A percentile compares a stretch with the other conserved stretches of the same genome.
Conservation (phyloP, 2,113 vertebrate genomes). For the Paratilapia polleni region DNA sequence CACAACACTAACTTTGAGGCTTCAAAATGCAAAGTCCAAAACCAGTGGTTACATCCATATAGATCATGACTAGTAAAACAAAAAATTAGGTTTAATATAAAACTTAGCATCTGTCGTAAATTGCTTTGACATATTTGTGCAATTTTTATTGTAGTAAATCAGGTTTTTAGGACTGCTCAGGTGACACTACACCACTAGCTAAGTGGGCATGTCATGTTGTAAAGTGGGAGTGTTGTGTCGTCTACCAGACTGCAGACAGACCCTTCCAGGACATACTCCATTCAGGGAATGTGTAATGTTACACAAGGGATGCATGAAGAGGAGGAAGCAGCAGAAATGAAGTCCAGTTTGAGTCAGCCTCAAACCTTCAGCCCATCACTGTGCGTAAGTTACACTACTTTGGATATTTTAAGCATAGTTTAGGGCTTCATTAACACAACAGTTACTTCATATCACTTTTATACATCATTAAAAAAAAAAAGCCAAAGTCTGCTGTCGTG, state of each 20-base stretch:
- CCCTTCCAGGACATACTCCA: not conserved
- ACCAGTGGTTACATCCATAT: not conserved
- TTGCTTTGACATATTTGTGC: not conserved
- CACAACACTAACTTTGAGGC: too few species aligned
- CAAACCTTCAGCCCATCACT: not conserved
- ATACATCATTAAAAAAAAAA: not conserved
- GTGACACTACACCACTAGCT: not conserved
- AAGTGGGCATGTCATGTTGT: too few species aligned
- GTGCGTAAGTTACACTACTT: not conserved
- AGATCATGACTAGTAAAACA: not conserved
- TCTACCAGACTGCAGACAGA: too few species aligned
- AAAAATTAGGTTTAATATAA: too few species aligned
- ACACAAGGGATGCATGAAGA: not conserved
- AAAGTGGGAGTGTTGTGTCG: too few species aligned
- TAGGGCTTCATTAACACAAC: not conserved
- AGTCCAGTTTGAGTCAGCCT: not conserved
- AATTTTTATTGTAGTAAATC: not conserved
- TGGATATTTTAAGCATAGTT: not conserved
- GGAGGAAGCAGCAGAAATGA: not conserved
- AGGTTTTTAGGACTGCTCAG: rapidly evolving
- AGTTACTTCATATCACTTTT: not conserved
- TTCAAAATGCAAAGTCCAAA: not conserved
- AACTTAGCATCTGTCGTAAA: not conserved
- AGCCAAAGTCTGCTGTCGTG: not conserved
- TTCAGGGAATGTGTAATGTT: not conserved